Conservation (phyloP, 2,888 invertebrate genomes). For the Oscheius sp. region DNA sequence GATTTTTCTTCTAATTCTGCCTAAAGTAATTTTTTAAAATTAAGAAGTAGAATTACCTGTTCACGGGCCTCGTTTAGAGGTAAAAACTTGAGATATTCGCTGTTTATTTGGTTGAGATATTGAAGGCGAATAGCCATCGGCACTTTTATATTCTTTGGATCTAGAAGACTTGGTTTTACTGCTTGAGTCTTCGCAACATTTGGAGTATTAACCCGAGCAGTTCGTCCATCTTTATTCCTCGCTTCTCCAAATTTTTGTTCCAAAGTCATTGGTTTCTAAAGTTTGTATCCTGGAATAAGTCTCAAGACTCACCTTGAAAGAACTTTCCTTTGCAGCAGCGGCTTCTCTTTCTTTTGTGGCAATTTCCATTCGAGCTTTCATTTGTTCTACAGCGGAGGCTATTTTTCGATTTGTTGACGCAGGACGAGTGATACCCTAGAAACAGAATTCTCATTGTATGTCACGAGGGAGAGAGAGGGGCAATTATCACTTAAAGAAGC, state of each 20-base stretch:
- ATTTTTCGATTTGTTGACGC: not conserved
- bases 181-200: not conserved
- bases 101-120: conserved; percentile 3
- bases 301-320: too few species aligned
- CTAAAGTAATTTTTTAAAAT: conserved; percentile 30
- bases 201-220: not conserved
- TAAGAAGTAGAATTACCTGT: not conserved
- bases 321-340: not conserved
- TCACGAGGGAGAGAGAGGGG: not conserved
- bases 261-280: conserved; percentile 10
- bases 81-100: not conserved
- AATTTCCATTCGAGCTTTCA: conserved; percentile 18
- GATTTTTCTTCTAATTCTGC: conserved; percentile 49
- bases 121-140: conserved; percentile 4
- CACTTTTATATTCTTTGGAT: conserved; percentile 19
- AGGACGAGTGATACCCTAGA: not conserved
- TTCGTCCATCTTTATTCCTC: not conserved
- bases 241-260: conserved; percentile 21
- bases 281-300: too few species aligned
- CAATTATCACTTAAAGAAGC: not conserved
- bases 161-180: conserved; percentile 11
- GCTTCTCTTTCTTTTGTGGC: not conserved
- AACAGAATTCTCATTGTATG: too few species aligned
- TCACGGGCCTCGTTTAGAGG: not conserved
- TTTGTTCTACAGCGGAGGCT: conserved; percentile 14